These are phyloP conservation scores for Mamestra configurata DNA, from an alignment of 1,140 invertebrate genomes.

Conservation along the genomic window DNA sequence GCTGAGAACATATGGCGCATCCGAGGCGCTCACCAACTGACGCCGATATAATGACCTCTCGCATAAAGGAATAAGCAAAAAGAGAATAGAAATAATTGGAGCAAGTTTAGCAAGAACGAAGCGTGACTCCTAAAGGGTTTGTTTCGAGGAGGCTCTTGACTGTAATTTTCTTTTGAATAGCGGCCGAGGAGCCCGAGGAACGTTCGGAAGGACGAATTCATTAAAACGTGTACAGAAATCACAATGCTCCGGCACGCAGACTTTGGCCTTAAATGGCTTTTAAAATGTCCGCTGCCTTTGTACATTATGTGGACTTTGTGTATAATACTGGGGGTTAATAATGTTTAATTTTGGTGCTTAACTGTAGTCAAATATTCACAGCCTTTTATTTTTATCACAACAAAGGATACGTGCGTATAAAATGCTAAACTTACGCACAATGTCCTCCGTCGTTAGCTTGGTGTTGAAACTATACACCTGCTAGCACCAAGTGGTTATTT, in stretches of 20 bases:
- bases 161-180: conserved; percentile 83
- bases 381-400: conserved; percentile 9
- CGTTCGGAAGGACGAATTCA: conserved; percentile 77
- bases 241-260: conserved; percentile 69
- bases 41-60: conserved; percentile 76
- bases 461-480: conserved; percentile 24
- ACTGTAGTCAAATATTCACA: conserved; percentile 2
- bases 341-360: conserved; percentile 30
- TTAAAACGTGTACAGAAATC: conserved; percentile 80
- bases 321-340: conserved; percentile 39
- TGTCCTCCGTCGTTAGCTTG: not conserved
- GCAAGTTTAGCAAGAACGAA: conserved; percentile 77
- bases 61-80: conserved; percentile 72
- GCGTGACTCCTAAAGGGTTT: conserved; percentile 83
- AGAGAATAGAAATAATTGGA: conserved; percentile 81
- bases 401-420: conserved; percentile 21
- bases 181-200: conserved; percentile 66
- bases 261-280: conserved; percentile 67
- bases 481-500: not conserved
- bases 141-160: conserved; percentile 75
- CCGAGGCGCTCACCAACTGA: conserved; percentile 81
- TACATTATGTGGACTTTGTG: conserved; percentile 49
- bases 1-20: conserved; percentile 77
- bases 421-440: not conserved
- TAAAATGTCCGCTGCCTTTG: conserved; percentile 61